These are phyloP conservation scores for Siniperca obscura DNA, from an alignment of 2,797 vertebrate genomes.

Conservation along the genomic window DNA sequence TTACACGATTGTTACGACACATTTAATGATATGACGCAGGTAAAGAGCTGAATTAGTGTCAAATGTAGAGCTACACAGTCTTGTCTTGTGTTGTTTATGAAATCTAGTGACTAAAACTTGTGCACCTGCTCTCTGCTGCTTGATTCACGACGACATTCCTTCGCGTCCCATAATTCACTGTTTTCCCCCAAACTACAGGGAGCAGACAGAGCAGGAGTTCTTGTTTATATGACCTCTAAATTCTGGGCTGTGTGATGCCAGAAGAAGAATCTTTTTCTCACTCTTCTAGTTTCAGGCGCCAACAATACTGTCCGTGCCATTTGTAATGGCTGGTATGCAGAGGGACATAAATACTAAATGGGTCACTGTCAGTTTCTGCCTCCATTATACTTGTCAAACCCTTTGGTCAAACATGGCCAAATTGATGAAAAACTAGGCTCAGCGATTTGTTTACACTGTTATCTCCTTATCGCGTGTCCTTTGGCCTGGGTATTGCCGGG, in stretches of 20 bases:
- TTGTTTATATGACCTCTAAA: conserved; percentile 2
- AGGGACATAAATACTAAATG: not conserved
- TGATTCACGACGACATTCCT: conserved; percentile 29
- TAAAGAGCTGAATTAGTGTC: not conserved
- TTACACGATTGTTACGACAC: not conserved
- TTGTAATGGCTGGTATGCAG: conserved; percentile 5
- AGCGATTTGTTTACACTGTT: not conserved
- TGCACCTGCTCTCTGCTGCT: conserved; percentile 11
- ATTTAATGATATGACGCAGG: conserved; percentile 1
- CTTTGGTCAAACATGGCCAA: not conserved
- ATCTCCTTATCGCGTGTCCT: conserved; percentile 9
- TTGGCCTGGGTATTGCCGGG: conserved; percentile 26
- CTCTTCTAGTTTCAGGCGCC: conserved; percentile 31
- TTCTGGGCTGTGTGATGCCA: not conserved
- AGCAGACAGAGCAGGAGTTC: not conserved
- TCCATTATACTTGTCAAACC: not conserved
- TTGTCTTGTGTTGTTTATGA: not conserved
- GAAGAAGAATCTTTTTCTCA: conserved; percentile 25
- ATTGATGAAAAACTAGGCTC: not conserved
- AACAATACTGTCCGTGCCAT: not conserved
- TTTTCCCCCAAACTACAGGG: conserved; percentile 1
- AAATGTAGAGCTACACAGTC: not conserved
- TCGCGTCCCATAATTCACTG: not conserved
- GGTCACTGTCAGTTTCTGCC: conserved; percentile 16
- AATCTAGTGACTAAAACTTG: not conserved